Evolutionary conservation across 2,888 invertebrate genomes (phyloP).

Genomic region (Mesopsocus fuscifrons): DNA sequence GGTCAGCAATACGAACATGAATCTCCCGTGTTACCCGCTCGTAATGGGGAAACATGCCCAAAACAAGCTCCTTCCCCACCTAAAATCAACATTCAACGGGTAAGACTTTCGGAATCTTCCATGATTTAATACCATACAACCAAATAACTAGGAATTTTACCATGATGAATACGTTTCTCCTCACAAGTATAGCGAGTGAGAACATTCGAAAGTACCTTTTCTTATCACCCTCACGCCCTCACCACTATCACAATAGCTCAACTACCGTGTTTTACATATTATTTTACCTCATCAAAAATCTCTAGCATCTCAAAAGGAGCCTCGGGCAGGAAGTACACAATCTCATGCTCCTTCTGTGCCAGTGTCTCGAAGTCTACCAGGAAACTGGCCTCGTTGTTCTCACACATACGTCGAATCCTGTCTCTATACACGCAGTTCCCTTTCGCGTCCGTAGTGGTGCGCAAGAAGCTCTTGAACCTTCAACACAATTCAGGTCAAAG

Average conservation of each 20-base stretch:
- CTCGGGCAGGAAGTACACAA: slow-evolving; percentile 94
- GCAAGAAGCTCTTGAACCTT: slow-evolving; percentile 73
- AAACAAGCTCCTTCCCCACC: slow-evolving; percentile 74
- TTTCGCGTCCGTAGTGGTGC: slow-evolving; percentile 72
- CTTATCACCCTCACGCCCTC: too few species aligned
- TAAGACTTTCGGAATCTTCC: too few species aligned
- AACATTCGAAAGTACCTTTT: too few species aligned
- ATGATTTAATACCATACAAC: too few species aligned
- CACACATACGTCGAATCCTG: slow-evolving; percentile 86
- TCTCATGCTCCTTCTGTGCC: slow-evolving; percentile 75
- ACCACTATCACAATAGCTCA: too few species aligned
- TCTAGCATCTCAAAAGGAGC: slow-evolving; percentile 94
- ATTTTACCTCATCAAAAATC: slow-evolving; percentile 90
- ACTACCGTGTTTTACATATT: too few species aligned
- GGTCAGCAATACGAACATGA: slow-evolving; percentile 83
- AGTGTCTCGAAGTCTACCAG: slow-evolving; percentile 84
- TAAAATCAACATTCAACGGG: slow-evolving; percentile 3
- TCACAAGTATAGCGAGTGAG: too few species aligned
- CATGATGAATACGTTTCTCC: too few species aligned
- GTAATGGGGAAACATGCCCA: slow-evolving; percentile 90
- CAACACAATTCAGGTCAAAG: neutral
- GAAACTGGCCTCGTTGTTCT: slow-evolving; percentile 44
- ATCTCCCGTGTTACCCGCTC: slow-evolving; percentile 86
- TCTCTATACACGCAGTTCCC: slow-evolving; percentile 82
- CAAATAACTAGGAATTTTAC: too few species aligned